Evolutionary conservation across 2,113 vertebrate species (phyloP), one percentile per base, ranked within the genome.

Genomic region (Pao palembangensis): DNA sequence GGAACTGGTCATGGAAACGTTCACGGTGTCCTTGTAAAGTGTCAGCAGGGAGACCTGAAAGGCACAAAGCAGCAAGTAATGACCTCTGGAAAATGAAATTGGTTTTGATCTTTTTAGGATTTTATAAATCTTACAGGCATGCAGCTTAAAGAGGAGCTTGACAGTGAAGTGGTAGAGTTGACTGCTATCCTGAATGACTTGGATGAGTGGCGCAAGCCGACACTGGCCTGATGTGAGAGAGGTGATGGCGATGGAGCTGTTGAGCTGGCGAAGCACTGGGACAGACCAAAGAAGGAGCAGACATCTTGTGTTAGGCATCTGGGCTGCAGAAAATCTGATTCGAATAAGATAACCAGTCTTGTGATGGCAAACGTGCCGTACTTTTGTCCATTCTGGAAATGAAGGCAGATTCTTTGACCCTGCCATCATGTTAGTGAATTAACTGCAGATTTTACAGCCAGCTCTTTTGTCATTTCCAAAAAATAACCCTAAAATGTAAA

Each of bases 181-280:
- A 82, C 97, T 99, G 80, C 92, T 95, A 90, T 99, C 97, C 87
- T 96, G 96, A 84, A 98, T 91, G 55, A 98, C 96, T 86, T 98
- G 97, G 86, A 98, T 96, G 65, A 99, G 96, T 0, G 97, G 96
- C 8, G 97, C 86, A 82, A 99, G 91, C 69, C 96, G 93, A 83
- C 97, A 99, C 88, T 99, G 96, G 61, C 96, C 95, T 0, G 96
- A 93, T 0, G 95, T 92, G 82, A 96, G 94, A 71, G 94, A 94
- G 8, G 96, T 96, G 76, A 98, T 90, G 0, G 96, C 96, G 7
- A 96, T 96, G 41, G 96, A 93, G 0, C 95, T 94, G 90, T 96
- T 98, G 74, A 99, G 94, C 86, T 98, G 96, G 67, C 95, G 91
- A 69, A 96, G 89, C 38, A 98, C 97, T 99, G 86, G 0, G 21